Evolutionary conservation across 2,797 vertebrate species (phyloP), one percentile per base, ranked within the genome.

Genomic region (Danio albolineatus): DNA sequence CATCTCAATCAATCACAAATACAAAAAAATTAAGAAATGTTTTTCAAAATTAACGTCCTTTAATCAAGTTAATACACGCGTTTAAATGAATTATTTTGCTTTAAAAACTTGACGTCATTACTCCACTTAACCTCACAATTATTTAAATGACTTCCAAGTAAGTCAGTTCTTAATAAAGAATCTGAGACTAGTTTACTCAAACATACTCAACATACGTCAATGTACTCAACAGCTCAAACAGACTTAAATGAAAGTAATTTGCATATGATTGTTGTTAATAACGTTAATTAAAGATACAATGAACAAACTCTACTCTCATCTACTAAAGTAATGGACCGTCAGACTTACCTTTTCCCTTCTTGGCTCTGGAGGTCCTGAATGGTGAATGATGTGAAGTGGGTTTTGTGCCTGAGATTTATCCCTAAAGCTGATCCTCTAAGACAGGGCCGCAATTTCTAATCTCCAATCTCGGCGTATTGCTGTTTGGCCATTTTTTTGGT

Each of bases 381-480:
- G 78, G 71, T 85, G 81, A 86, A 81, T 82, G 72, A 57, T 79
- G 81, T 82, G 62, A 49, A 59, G 46, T 79, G 81, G 70, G 78
- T 82, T 28, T 84, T 82, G 87, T 82, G 85, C 79, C 80, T 64
- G 78, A 82, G 87, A 86, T 94, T 94, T 93, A 93, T 93, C 87
- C 90, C 82, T 71, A 39, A 72, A 84, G 87, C 91, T 94, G 89
- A 95, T 94, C 92, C 92, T 73, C 88, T 90, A 91, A 91, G 86
- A 91, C 89, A 91, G 87, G 86, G 86, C 88, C 80, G 41, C 89
- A 80, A 86, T 79, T 87, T 84, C 82, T 93, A 94, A 94, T 94
- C 93, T 91, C 80, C 82, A 90, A 88, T 90, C 86, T 83, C 82
- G 85, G 90, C 82, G 85, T 78, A 81, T 77, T 79, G 86, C 83